These are phyloP conservation scores for Coptodon bakossiorum DNA, from an alignment of 2,113 vertebrate genomes.

Conservation along the genomic window DNA sequence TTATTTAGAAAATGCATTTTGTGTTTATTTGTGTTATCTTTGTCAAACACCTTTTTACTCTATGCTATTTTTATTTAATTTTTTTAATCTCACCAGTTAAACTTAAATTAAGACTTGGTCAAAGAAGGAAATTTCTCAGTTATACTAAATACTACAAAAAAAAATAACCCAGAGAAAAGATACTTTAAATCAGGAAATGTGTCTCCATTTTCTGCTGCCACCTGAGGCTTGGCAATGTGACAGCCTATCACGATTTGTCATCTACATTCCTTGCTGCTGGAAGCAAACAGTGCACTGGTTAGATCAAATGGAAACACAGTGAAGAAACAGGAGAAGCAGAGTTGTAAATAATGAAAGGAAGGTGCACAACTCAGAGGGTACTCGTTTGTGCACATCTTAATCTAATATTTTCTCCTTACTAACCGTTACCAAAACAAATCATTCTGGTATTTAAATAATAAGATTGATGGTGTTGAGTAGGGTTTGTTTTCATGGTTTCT, in stretches of 20 bases:
- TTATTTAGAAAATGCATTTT: neutral
- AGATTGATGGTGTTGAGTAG: neutral
- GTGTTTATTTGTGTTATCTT: neutral
- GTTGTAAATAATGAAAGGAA: neutral
- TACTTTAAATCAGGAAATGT: neutral
- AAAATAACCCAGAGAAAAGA: neutral
- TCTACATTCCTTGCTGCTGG: neutral
- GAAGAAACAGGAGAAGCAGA: neutral
- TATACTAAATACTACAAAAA: neutral
- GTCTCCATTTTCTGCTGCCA: neutral
- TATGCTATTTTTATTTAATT: neutral
- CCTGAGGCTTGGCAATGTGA: neutral
- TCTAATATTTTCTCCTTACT: neutral
- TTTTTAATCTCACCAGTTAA: neutral
- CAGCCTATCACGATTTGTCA: neutral
- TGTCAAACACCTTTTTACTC: neutral
- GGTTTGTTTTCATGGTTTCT: neutral
- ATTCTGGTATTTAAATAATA: neutral
- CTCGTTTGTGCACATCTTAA: neutral
- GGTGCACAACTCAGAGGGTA: neutral
- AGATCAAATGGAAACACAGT: neutral
- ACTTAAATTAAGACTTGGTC: neutral
- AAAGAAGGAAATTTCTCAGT: neutral
- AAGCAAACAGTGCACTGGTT: neutral
- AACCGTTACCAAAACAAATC: neutral